These are phyloP conservation scores for Phallusia fumigata DNA, from an alignment of 23 tunicate species.

Conservation along the genomic window DNA sequence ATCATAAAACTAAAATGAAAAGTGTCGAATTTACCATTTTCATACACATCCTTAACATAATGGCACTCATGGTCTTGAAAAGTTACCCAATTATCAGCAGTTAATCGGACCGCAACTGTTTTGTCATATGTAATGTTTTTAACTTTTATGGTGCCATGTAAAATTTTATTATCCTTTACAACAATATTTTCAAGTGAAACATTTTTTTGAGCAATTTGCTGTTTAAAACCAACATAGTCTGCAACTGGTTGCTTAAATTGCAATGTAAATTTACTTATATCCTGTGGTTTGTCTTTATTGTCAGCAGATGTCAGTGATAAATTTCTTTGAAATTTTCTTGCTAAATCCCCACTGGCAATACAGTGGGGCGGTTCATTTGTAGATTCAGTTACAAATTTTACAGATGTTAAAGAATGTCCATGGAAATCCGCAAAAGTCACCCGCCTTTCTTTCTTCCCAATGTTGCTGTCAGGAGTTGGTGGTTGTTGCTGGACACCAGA, in stretches of 20 bases:
- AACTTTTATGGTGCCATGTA: conserved; percentile 68
- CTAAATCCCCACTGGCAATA: conserved; percentile 29
- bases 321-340: conserved; percentile 33
- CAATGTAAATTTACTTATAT: conserved; percentile 27
- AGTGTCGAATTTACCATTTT: conserved; percentile 55
- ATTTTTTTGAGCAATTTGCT: conserved; percentile 34
- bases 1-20: conserved; percentile 57
- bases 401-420: conserved; percentile 56
- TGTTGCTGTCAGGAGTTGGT: background rate
- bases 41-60: conserved; percentile 60
- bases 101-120: conserved; percentile 58
- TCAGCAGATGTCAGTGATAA: conserved; percentile 15
- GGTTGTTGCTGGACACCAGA: background rate
- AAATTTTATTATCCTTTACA: conserved; percentile 20
- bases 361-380: conserved; percentile 71
- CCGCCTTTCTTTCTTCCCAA: conserved; percentile 30
- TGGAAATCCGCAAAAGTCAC: conserved; percentile 91
- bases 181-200: conserved; percentile 73
- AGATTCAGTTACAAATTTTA: conserved; percentile 72
- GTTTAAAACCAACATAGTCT: conserved; percentile 64
- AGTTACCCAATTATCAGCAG: conserved; percentile 70
- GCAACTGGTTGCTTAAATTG: conserved; percentile 77
- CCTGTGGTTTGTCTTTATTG: conserved; percentile 6
- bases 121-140: conserved; percentile 84
- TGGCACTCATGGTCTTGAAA: conserved; percentile 30